Evolutionary conservation across 2,113 vertebrate genomes (phyloP), one percentile per base, ranked within the genome.

Genomic region (Rhabdomys dilectus): DNA sequence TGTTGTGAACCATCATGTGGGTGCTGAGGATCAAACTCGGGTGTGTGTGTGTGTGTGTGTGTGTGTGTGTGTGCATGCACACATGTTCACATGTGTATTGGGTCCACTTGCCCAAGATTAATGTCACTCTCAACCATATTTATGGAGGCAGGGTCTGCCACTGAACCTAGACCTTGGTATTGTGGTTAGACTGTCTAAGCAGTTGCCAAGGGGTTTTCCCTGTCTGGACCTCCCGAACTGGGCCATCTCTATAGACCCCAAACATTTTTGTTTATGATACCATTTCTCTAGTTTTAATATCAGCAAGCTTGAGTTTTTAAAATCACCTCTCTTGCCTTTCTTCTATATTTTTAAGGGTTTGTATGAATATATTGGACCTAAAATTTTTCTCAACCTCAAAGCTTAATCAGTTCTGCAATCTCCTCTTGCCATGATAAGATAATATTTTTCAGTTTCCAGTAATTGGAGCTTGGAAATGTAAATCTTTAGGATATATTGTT

Each of bases 401-500:
- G 4, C 29, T 89, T 89, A 91, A 81, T 82, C 48, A 53, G 9
- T n/a, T 64, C n/a, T 58, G 8, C 51, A 80, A 95, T 76, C n/a
- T 91, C 12, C 17, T 87, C 87, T 94, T 89, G 7, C 53, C 31
- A 1, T 89, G 39, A 58, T 31, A 42, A 29, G 13, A 62, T 36
- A 75, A 5, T 9, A 70, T 48, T 53, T 93, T 15, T 42, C 0
- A 36, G 12, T 90, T 72, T 94, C 24, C n/a, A 31, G 15, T 42
- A 39, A 66, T n/a, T 78, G 76, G 39, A 51, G 22, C 31, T 19
- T 94, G 45, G 10, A 90, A 36, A 77, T 76, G 16, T 82, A 90
- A 36, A 77, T 76, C 21, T 82, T 86, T 51, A 13, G 51, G 21
- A 24, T 1, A 78, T 5, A 72, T 58, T 68, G 75, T 91, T 95